These are phyloP conservation scores for Drosophila sordidula DNA, from an alignment of 2,888 invertebrate species.

Conservation along the genomic window DNA sequence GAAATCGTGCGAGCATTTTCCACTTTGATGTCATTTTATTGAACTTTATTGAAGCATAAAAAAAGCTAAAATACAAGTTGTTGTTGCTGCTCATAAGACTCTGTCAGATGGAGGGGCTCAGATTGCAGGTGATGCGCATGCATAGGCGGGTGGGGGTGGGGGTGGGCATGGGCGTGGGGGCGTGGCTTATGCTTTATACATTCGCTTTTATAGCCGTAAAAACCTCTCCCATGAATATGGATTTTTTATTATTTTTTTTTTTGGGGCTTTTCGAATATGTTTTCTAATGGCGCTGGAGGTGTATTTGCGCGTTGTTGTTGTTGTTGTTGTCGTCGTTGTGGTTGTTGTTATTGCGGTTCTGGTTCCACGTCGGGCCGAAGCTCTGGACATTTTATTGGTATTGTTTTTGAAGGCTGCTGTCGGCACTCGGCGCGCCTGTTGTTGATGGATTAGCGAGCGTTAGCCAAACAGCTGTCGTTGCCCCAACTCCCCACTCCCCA, in stretches of 20 bases:
- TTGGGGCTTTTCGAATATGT: slow-evolving; percentile 53
- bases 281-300: slow-evolving; percentile 54
- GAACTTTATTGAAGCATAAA: slow-evolving; percentile 74
- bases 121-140: slow-evolving; percentile 51
- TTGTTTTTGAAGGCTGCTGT: slow-evolving; percentile 45
- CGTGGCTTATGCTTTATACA: slow-evolving; percentile 24
- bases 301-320: slow-evolving; percentile 6
- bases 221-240: slow-evolving; percentile 53
- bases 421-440: slow-evolving; percentile 44
- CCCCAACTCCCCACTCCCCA: not conserved
- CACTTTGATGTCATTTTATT: slow-evolving; percentile 71
- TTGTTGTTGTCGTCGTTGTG: slow-evolving; percentile 1
- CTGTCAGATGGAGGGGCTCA: slow-evolving; percentile 4
- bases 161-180: not conserved
- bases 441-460: slow-evolving; percentile 68
- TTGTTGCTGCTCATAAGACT: slow-evolving; percentile 10
- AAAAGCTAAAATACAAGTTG: slow-evolving; percentile 50
- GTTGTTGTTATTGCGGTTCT: slow-evolving; percentile 21
- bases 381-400: slow-evolving; percentile 66
- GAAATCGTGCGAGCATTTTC: slow-evolving; percentile 37
- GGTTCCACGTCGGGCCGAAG: slow-evolving; percentile 19
- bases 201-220: slow-evolving; percentile 43
- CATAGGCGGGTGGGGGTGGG: slow-evolving; percentile 1
- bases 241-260: slow-evolving; percentile 43
- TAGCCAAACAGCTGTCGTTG: slow-evolving; percentile 38